A percentile compares a stretch with the other conserved stretches of the same genome.
These are phyloP conservation scores for Esox lucius DNA, from an alignment of 2,797 vertebrate genomes.

Conservation along the genomic window DNA sequence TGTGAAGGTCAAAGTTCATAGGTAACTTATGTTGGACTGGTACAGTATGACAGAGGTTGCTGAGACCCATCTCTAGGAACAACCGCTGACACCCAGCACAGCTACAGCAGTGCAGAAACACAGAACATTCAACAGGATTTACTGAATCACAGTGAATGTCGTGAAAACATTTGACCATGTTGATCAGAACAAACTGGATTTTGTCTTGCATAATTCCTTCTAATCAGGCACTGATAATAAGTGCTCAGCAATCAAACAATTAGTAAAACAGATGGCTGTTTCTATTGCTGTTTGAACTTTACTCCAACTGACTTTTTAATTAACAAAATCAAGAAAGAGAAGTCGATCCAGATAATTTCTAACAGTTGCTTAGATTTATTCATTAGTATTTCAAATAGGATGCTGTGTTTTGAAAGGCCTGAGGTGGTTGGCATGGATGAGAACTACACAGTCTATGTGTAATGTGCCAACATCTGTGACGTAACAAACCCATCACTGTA, in stretches of 20 bases:
- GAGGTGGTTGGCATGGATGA: not conserved
- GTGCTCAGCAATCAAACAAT: too few species aligned
- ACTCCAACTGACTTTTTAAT: not conserved
- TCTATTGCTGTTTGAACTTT: too few species aligned
- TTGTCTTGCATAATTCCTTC: not conserved
- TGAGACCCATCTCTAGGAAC: not conserved
- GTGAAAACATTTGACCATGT: too few species aligned
- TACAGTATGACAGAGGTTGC: not conserved
- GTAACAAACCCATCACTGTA: not conserved
- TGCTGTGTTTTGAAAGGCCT: not conserved
- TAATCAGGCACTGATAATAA: not conserved
- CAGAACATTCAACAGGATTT: slow-evolving; percentile 33
- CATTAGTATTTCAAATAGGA: not conserved
- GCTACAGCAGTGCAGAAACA: not conserved
- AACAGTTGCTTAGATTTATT: not conserved
- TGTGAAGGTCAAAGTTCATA: slow-evolving; percentile 8
- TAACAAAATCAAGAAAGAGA: not conserved
- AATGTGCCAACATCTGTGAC: not conserved
- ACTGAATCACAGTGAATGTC: slow-evolving; percentile 36
- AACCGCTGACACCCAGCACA: slow-evolving; percentile 17
- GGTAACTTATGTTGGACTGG: not conserved
- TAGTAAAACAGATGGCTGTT: too few species aligned
- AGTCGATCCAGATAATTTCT: not conserved
- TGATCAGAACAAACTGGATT: not conserved
- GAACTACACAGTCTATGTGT: not conserved